Percentiles rank a stretch among this genome's conserved stretches.
phyloP scores from a whole-genome alignment of 2,888 invertebrate species.

The Hesperia comma region DNA sequence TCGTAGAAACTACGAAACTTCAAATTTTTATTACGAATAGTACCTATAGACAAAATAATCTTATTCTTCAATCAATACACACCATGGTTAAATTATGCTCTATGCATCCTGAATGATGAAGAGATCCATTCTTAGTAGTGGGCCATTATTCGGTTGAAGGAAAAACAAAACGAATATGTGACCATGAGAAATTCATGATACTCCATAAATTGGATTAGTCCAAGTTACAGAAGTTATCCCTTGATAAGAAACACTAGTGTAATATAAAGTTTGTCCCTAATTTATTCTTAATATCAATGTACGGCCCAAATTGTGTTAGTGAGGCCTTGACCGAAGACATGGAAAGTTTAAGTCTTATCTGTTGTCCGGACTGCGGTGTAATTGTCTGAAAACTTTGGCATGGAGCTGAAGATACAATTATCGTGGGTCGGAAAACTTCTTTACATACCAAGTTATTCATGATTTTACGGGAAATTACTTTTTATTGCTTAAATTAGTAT shows the following conservation, averaged over 20 bases:
- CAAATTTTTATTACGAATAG: too few relatives aligned
- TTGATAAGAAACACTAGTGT: slow-evolving; percentile 8
- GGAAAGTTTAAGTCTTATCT: slow-evolving; percentile 10
- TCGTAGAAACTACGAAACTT: too few relatives aligned
- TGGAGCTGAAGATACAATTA: slow-evolving; percentile 8
- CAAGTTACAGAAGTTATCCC: slow-evolving; percentile 2
- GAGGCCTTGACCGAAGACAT: neutral
- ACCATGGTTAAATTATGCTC: too few relatives aligned
- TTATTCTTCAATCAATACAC: too few relatives aligned
- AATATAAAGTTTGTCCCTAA: slow-evolving; percentile 16
- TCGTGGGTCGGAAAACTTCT: neutral
- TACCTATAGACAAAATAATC: too few relatives aligned
- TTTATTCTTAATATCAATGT: slow-evolving; percentile 15
- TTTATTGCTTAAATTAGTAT: neutral
- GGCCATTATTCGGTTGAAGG: too few relatives aligned
- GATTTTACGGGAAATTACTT: neutral
- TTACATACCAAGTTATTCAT: neutral
- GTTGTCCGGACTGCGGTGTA: neutral
- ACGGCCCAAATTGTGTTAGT: slow-evolving; percentile 1
- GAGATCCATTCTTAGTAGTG: too few relatives aligned
- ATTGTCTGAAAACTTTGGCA: slow-evolving; percentile 13
- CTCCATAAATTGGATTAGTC: slow-evolving; percentile 1
- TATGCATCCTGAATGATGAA: too few relatives aligned
- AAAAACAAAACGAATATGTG: too few relatives aligned
- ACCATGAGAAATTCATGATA: neutral